Evolutionary conservation across 37 sponge, comb jelly and placozoan genomes (phyloP).

Genomic region (Crambe crambe): DNA sequence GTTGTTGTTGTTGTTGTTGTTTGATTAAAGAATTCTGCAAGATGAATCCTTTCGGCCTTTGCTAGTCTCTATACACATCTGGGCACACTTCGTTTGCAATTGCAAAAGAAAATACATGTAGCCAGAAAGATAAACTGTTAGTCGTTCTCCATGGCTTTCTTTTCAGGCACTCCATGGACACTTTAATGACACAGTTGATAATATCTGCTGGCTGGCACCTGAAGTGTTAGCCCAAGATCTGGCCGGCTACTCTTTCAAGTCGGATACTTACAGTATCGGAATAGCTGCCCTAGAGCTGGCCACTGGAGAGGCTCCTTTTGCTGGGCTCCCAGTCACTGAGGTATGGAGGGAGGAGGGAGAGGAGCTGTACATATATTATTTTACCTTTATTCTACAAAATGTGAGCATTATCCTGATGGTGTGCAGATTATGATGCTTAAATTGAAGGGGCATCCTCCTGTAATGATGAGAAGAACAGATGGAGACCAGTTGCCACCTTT

Average conservation of each 20-base stretch:
- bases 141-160: no score
- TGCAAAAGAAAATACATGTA: neutral
- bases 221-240: slow-evolving; percentile 83
- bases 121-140: no score
- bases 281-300: slow-evolving; percentile 84
- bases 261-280: slow-evolving; percentile 74
- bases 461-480: slow-evolving; percentile 53
- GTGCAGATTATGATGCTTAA: slow-evolving; percentile 78
- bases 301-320: slow-evolving; percentile 89
- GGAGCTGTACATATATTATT: neutral
- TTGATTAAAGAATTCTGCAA: neutral
- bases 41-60: neutral
- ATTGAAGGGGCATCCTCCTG: slow-evolving; percentile 71
- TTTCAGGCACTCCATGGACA: slow-evolving; percentile 58
- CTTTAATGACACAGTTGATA: slow-evolving; percentile 63
- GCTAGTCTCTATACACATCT: neutral
- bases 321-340: slow-evolving; percentile 85
- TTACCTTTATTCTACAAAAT: neutral
- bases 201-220: slow-evolving; percentile 85
- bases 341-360: no score
- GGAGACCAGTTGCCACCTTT: slow-evolving; percentile 20
- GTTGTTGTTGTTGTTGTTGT: no score
- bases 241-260: slow-evolving; percentile 69
- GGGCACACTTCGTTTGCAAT: neutral
- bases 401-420: neutral